Percentiles rank a stretch among this genome's conserved stretches.
Conservation (phyloP, 2,888 invertebrate species). For the Microctonus aethiopoides region DNA sequence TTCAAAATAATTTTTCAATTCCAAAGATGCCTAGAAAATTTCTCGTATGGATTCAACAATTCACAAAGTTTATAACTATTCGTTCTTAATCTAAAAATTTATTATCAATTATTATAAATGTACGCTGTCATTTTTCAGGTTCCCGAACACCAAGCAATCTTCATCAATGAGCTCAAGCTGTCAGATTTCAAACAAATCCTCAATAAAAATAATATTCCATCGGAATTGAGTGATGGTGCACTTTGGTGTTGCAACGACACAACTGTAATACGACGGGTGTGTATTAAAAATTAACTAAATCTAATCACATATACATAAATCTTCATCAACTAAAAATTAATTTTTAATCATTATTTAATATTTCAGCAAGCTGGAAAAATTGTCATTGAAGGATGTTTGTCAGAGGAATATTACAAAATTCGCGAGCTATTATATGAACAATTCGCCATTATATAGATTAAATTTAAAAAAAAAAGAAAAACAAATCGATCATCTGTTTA, state of each 20-base stretch:
- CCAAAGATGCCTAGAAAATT: no score
- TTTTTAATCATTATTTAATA: constrained; percentile 40
- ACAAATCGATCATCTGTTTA: no score
- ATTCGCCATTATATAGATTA: constrained; percentile 90
- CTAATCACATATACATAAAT: not conserved
- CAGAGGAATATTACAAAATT: constrained; percentile 95
- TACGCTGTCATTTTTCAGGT: constrained; percentile 60
- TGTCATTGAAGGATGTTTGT: constrained; percentile 91
- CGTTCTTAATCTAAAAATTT: no score
- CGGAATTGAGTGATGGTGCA: constrained; percentile 92
- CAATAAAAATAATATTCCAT: constrained; percentile 78
- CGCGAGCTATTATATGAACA: constrained; percentile 93
- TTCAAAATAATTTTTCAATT: no score
- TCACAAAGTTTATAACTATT: no score
- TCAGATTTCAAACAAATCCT: constrained; percentile 90
- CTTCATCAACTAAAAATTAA: not conserved
- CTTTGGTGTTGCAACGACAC: constrained; percentile 94
- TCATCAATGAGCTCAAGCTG: constrained; percentile 92
- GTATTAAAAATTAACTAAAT: constrained; percentile 42
- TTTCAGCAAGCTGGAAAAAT: constrained; percentile 89
- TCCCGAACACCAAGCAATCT: constrained; percentile 83
- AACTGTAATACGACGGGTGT: constrained; percentile 86
- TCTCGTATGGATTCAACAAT: no score
- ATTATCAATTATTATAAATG: not conserved
- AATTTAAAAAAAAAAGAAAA: not conserved